Evolutionary conservation across 2,113 vertebrate species (phyloP), one percentile per base, ranked within the genome.

Genomic region (Calyptommatus sinebrachiatus): DNA sequence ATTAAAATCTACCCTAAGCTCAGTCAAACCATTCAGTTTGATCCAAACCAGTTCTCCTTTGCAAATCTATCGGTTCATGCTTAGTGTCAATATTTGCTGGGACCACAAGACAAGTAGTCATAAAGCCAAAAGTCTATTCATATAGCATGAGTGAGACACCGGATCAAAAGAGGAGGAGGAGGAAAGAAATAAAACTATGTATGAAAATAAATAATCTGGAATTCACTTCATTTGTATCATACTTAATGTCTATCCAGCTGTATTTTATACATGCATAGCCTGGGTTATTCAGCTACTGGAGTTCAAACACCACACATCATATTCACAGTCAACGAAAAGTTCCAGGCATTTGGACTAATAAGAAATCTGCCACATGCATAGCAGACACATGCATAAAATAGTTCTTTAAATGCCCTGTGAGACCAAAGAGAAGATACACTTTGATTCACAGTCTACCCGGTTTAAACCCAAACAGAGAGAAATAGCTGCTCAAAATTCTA

Each of bases 301-400:
- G 63, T 28, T 74, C 50, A 69, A 81, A 62, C 65, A 76, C 20
- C 20, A 75, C 35, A 70, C 31, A 70, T 57, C 41, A 76, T 21
- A 29, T 69, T 22, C 73, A 69, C 45, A 0, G 46, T n/a, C 31
- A 75, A 16, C 4, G 14, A 18, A 57, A 57, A 68, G 8, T 31
- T 26, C 50, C 24, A 81, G 41, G 29, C 3, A 46, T 68, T 60
- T 18, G 61, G 46, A 62, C 62, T 29, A 61, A 68, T 60, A 12
- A 62, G 2, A 35, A 50, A 50, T 14, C 88, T 81, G 87, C 22
- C 57, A 67, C 93, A 91, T 93, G 93, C 94, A 94, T 79, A 75
- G 75, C 89, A 67, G 41, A 73, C 91, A 83, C 86, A 91, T 92
- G 88, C 87, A 93, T 45, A 80, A 50, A 62, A 73, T 85, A 79